These are phyloP conservation scores for Caenorhabditis briggsae DNA, from an alignment of 1,140 invertebrate genomes.

Conservation along the genomic window DNA sequence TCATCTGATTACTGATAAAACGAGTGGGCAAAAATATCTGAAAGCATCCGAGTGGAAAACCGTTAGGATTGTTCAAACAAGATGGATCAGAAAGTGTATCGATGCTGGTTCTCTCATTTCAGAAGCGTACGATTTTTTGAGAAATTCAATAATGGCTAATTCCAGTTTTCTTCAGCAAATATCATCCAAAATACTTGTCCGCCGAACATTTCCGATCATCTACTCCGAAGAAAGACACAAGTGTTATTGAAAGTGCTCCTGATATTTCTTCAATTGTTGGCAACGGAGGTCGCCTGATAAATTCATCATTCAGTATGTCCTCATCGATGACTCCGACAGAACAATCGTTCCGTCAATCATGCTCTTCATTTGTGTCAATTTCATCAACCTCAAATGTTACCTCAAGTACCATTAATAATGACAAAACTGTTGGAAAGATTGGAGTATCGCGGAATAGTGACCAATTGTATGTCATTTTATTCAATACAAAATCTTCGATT, in stretches of 20 bases:
- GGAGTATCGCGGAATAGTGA: background rate
- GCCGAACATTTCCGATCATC: constrained; percentile 22
- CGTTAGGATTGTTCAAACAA: constrained; percentile 25
- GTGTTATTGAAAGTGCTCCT: background rate
- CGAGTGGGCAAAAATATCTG: constrained; percentile 46
- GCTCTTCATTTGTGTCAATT: background rate
- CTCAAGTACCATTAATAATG: background rate
- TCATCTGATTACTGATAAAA: constrained; percentile 56
- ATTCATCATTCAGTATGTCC: background rate
- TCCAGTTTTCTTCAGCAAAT: constrained; percentile 40
- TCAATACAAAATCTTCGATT: background rate
- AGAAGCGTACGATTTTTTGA: background rate
- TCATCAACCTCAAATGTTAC: constrained; percentile 1
- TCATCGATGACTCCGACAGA: background rate
- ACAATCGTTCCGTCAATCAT: background rate
- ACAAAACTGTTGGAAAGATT: background rate
- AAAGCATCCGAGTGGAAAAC: constrained; percentile 55
- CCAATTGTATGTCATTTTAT: background rate
- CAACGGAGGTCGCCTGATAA: background rate
- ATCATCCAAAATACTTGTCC: constrained; percentile 36
- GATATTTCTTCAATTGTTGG: constrained; percentile 48
- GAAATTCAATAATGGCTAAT: background rate
- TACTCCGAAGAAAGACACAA: background rate
- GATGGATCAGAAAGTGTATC: constrained; percentile 55
- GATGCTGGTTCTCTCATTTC: constrained; percentile 50